These are phyloP conservation scores for Mythimna impura DNA, from an alignment of 2,888 invertebrate species.

Conservation along the genomic window DNA sequence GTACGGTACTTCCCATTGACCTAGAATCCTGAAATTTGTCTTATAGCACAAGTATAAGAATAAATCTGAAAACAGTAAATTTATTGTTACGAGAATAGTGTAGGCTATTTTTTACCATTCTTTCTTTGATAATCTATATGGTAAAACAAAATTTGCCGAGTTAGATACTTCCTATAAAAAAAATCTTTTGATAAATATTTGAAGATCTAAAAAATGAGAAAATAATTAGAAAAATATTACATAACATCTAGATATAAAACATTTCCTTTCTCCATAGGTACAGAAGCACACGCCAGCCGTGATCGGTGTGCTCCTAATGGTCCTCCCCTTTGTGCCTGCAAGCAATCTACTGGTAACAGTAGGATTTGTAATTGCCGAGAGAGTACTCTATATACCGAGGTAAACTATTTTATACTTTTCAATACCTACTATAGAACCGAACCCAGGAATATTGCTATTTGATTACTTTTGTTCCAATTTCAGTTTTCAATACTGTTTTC, in stretches of 20 bases:
- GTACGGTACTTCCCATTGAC: no score
- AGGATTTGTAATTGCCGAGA: constrained; percentile 96
- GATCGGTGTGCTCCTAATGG: constrained; percentile 93
- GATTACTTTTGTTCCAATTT: constrained; percentile 39
- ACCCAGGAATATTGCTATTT: constrained; percentile 24
- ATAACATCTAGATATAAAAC: neutral
- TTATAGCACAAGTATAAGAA: no score
- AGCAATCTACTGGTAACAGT: constrained; percentile 95
- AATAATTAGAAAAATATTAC: neutral
- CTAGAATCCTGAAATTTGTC: no score
- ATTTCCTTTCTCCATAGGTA: constrained; percentile 83
- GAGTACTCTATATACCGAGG: constrained; percentile 97
- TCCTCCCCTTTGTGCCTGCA: constrained; percentile 96
- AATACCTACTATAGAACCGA: neutral
- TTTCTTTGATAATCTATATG: no score
- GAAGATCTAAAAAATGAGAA: neutral
- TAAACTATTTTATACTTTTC: constrained; percentile 72
- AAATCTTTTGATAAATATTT: no score
- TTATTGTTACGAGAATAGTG: no score
- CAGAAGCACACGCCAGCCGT: constrained; percentile 93
- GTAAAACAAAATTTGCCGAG: no score
- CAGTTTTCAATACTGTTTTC: constrained; percentile 29
- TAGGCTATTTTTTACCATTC: no score
- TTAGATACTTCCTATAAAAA: no score
- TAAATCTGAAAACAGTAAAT: no score